Base-by-base conservation (phyloP, 2,113 vertebrate species). In the Eulacestoma nigropectus region DNA sequence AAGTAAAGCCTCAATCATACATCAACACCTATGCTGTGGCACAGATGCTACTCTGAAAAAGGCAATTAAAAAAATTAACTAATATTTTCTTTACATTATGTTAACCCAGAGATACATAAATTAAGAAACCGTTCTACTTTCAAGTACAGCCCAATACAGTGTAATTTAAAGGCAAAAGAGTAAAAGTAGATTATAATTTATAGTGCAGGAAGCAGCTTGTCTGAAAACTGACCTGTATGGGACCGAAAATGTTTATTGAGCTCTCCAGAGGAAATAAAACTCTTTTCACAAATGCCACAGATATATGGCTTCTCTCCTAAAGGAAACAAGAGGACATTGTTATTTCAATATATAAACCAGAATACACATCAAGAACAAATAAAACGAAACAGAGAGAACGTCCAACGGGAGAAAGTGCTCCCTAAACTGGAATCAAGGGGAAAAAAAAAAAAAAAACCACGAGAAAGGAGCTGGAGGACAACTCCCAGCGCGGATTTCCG, bases 211-310 rank as follows among this genome's bases (percentile, higher is more conserved):
- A 97, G 84, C 47, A 59, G 95, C 96, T 87, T 97, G 95, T 81
- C 97, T 96, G 92, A 96, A 95, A 95, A 98, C 98, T 97, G 96
- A 99, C 99, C 99, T 89, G 99, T 99, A 95, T 99, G 99, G 88
- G 99, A 98, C 65, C 99, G 97, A 97, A 99, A 99, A 97, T 99
- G 99, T 97, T 99, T 99, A 97, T 99, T 99, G 97, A 99, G 98
- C 87, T 99, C 99, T 73, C 99, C 99, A 69, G 99, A 99, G 47
- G 99, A 99, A 97, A 99, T 98, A 98, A 99, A 99, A 96, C 98
- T 98, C 98, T 99, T 99, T 68, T 98, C 98, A 97, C 99, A 99
- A 97, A 98, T 98, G 97, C 98, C 98, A 97, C 99, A 99, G 96
- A 98, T 98, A 95, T 98, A 99, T 80, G 98, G 98, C 92, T 98